Conservation (phyloP, 1,140 invertebrate genomes). For the Drosophila truncata region DNA sequence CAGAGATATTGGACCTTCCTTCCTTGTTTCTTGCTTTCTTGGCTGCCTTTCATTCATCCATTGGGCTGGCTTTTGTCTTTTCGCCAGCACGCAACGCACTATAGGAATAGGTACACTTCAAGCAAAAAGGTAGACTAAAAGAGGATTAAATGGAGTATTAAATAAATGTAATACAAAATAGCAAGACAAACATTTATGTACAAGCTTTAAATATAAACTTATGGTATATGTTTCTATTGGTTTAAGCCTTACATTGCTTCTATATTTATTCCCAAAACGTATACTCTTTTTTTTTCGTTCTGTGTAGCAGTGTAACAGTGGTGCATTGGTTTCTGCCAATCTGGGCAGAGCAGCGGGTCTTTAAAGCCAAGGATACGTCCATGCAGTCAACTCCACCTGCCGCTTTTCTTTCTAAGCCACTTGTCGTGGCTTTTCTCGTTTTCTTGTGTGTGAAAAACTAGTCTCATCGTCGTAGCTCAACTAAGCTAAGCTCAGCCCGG, state of each 20-base stretch:
- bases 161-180: not conserved
- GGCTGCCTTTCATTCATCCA: slow-evolving; percentile 49
- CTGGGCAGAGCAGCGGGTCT: slow-evolving; percentile 20
- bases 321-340: slow-evolving; percentile 21
- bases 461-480: slow-evolving; percentile 43
- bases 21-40: slow-evolving; percentile 65
- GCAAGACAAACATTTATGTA: not conserved
- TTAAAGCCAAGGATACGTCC: slow-evolving; percentile 34
- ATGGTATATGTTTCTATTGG: not conserved
- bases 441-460: slow-evolving; percentile 56
- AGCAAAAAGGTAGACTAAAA: not conserved
- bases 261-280: too few species aligned
- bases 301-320: not conserved
- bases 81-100: slow-evolving; percentile 49
- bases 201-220: not conserved
- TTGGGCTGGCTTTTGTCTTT: slow-evolving; percentile 54
- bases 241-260: too few species aligned
- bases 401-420: slow-evolving; percentile 47
- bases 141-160: not conserved
- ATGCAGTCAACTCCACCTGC: slow-evolving; percentile 2
- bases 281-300: not conserved
- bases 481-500: not conserved
- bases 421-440: slow-evolving; percentile 51
- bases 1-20: slow-evolving; percentile 39
- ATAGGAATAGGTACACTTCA: slow-evolving; percentile 12